Evolutionary conservation across 2,113 vertebrate genomes (phyloP), one percentile per base, ranked within the genome.

Genomic region (Benitochromis conjunctus): DNA sequence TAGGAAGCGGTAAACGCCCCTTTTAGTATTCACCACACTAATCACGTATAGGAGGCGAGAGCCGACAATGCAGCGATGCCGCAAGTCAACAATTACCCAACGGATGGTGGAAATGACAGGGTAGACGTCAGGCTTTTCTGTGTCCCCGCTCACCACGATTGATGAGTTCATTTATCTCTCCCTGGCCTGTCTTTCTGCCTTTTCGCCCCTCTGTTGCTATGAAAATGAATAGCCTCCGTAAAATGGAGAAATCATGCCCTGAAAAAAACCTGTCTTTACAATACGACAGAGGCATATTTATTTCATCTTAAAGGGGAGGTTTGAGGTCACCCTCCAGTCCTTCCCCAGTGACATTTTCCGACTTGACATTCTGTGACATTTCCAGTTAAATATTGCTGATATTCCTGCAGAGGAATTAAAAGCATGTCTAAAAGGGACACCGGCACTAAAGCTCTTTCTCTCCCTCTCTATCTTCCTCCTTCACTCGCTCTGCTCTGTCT

Each of bases 281-380:
- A 76, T 95, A 91, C 88, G 88, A 93, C 71, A 86, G 92, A 96
- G 93, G 92, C 71, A 87, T 96, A 95, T 96, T 96, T 97, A 96
- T 97, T 97, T 97, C 85, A 96, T 96, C 95, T 97, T 88, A 94
- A 94, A 93, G 83, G 82, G 94, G 95, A 95, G 88, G 80, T 95
- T 86, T 87, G 24, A 92, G 89, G 92, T 97, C 94, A 95, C 81
- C 60, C 90, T 95, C 80, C 93, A 93, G 92, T 92, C 90, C 92
- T 89, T 94, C 92, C 94, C 94, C 80, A 87, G 80, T 97, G 95
- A 96, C 94, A 97, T 97, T 97, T 97, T 95, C 93, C 94, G 78
- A 90, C 93, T 95, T 97, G 95, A 96, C 95, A 97, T 98, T 98
- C 96, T 96, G 93, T 97, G 97, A 97, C 96, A 97, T 97, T 98